phyloP scores from a whole-genome alignment of 2,797 vertebrate species.

The Sebastolobus altivelis region DNA sequence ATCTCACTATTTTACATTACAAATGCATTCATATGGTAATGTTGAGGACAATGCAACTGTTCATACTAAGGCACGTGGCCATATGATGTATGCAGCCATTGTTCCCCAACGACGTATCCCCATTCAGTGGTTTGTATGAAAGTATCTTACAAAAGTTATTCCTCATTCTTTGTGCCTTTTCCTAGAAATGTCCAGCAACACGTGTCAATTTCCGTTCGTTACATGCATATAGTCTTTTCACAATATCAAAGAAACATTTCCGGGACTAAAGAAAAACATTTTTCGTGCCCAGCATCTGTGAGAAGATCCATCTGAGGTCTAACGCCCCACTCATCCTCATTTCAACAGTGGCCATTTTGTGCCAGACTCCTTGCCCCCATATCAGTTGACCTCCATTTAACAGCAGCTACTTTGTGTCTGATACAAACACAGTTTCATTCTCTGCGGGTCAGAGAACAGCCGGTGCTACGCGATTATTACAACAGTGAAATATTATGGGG shows the following conservation, averaged over 20 bases:
- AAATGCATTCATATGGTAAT: slow-evolving; percentile 36
- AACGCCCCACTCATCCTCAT: slow-evolving; percentile 25
- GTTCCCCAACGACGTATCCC: no score
- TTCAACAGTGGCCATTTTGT: slow-evolving; percentile 42
- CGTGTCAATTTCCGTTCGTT: fast-evolving
- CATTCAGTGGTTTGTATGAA: background rate
- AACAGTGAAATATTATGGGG: slow-evolving; percentile 52
- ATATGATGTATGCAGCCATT: slow-evolving; percentile 3
- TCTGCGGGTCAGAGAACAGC: slow-evolving; percentile 54
- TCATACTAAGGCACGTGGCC: background rate
- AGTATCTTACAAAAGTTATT: background rate
- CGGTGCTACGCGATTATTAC: slow-evolving; percentile 48
- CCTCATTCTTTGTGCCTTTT: background rate
- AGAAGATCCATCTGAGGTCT: slow-evolving; percentile 27
- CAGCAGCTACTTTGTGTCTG: slow-evolving; percentile 47
- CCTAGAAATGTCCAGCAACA: background rate
- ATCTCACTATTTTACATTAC: slow-evolving; percentile 7
- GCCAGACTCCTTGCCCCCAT: slow-evolving; percentile 16
- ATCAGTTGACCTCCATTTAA: slow-evolving; percentile 64
- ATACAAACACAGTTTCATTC: slow-evolving; percentile 35
- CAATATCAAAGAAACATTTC: background rate
- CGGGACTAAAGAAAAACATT: background rate
- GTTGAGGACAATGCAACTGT: slow-evolving; percentile 3
- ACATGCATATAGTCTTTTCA: background rate
- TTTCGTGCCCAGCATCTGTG: background rate